Evolutionary conservation across 2,797 vertebrate species (phyloP).

Genomic region (Cyprinodon diabolis): DNA sequence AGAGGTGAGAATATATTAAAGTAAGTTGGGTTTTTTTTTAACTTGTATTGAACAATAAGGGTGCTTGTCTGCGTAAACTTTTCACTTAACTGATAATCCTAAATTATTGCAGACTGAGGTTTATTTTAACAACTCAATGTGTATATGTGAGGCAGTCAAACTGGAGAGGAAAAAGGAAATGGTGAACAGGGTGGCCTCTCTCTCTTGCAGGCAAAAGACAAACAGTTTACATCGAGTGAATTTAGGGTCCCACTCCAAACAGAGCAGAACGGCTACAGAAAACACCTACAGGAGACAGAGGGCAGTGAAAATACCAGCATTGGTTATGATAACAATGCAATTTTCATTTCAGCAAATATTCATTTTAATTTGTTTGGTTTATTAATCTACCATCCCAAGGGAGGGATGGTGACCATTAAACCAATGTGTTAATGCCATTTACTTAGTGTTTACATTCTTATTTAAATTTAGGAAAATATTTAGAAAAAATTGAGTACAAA

Average conservation of each 20-base stretch:
- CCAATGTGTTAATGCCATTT: slow-evolving; percentile 28
- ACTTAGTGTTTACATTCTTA: slow-evolving; percentile 21
- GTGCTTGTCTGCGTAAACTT: slow-evolving; percentile 30
- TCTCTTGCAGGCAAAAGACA: slow-evolving; percentile 44
- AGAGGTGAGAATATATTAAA: slow-evolving; percentile 31
- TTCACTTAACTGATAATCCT: slow-evolving; percentile 21
- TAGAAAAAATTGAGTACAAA: slow-evolving; percentile 36
- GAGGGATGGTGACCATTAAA: slow-evolving; percentile 30
- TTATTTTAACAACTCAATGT: slow-evolving; percentile 44
- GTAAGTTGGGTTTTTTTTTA: slow-evolving; percentile 4
- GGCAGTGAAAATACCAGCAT: slow-evolving; percentile 11
- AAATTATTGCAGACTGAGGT: slow-evolving; percentile 42
- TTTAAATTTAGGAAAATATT: slow-evolving; percentile 45
- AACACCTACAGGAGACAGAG: slow-evolving; percentile 37
- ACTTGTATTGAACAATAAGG: slow-evolving; percentile 25
- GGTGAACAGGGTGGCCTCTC: slow-evolving; percentile 54
- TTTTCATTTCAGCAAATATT: slow-evolving; percentile 25
- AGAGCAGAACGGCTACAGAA: slow-evolving; percentile 65
- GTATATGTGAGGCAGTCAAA: slow-evolving; percentile 13
- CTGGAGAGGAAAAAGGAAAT: slow-evolving; percentile 69
- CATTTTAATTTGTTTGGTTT: neutral
- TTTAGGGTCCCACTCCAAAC: slow-evolving; percentile 51
- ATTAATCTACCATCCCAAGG: slow-evolving; percentile 23
- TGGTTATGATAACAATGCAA: neutral
- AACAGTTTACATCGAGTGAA: slow-evolving; percentile 57